A percentile compares a stretch with the other conserved stretches of the same genome.
These are phyloP conservation scores for Micromys minutus DNA, from an alignment of 2,113 vertebrate genomes.

Conservation along the genomic window DNA sequence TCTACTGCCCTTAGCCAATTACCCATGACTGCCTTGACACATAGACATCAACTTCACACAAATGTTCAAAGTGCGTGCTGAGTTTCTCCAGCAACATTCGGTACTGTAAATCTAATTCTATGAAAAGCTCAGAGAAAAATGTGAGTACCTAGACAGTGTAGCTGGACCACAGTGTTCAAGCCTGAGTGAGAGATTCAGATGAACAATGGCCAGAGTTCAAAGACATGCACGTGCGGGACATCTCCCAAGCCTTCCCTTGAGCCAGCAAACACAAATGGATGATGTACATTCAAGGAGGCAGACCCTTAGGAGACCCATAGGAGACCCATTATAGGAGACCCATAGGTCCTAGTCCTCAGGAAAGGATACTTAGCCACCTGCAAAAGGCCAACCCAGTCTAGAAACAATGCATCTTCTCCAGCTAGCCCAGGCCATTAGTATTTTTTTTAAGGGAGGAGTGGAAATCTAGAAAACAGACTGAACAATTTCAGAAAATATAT, in stretches of 20 bases:
- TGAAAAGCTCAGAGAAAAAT: not conserved
- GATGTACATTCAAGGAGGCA: not conserved
- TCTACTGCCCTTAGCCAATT: not conserved
- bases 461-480: constrained; percentile 37
- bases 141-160: not conserved
- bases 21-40: too few relatives aligned
- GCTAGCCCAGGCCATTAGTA: constrained; percentile 6
- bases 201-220: not conserved
- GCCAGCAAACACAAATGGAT: too few relatives aligned
- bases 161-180: not conserved
- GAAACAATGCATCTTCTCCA: not conserved
- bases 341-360: too few relatives aligned
- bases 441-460: not conserved
- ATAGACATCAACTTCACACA: not conserved
- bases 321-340: too few relatives aligned
- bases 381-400: not conserved
- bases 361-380: not conserved
- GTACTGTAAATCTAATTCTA: not conserved
- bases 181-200: not conserved
- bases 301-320: too few relatives aligned
- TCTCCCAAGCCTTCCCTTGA: not conserved
- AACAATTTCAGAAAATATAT: constrained; percentile 51
- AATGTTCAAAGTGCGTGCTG: too few relatives aligned
- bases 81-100: not conserved
- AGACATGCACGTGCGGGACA: rapidly evolving